Base-by-base conservation (phyloP, 92 coral and sea anemone genomes). In the Siderastrea siderea region DNA sequence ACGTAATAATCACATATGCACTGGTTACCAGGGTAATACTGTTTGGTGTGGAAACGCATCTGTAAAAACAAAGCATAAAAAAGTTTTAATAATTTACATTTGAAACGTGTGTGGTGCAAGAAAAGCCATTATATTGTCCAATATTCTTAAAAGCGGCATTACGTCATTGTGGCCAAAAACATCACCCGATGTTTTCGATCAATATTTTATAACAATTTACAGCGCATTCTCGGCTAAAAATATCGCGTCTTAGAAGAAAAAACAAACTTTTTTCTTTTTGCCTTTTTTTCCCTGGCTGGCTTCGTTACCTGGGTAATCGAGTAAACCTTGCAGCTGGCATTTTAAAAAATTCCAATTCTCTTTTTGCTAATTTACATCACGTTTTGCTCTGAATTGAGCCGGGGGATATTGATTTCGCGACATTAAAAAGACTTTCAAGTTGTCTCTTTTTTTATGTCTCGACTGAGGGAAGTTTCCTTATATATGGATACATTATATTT, bases 101-200 rank as follows among this genome's bases (percentile, higher is more conserved):
- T 16, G 15, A 61, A 61, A 61, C 66, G 66, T 61, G 16, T 13
- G 38, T 61, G 19, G 19, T n/a, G n/a, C 66, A n/a, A 44, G 8
- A 12, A 67, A 67, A 26, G 19, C 66, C 5, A 3, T 47, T 4
- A 52, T 7, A 54, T 19, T 54, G 62, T 53, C 46, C 78, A 74
- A 74, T 74, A 74, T 53, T 19, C 13, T 9, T 26, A 7, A 81
- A 16, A 17, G 75, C 17, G 14, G 6, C 3, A 55, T 38, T 46
- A 46, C 86, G 86, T 69, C 77, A 81, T 46, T 44, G 26, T 5
- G 58, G 77, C 8, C 63, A 15, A 48, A 60, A 9, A 81, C 62
- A 45, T 38, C 63, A 15, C 54, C 66, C 53, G n/a, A 75, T 26
- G 26, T 49, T 78, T 64, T 6, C 19, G 52, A 81, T 81, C 55